A percentile compares a stretch with the other conserved stretches of the same genome.
phyloP scores from a whole-genome alignment of 64 coral and sea anemone species.

The Dendronephthya gigantea region DNA sequence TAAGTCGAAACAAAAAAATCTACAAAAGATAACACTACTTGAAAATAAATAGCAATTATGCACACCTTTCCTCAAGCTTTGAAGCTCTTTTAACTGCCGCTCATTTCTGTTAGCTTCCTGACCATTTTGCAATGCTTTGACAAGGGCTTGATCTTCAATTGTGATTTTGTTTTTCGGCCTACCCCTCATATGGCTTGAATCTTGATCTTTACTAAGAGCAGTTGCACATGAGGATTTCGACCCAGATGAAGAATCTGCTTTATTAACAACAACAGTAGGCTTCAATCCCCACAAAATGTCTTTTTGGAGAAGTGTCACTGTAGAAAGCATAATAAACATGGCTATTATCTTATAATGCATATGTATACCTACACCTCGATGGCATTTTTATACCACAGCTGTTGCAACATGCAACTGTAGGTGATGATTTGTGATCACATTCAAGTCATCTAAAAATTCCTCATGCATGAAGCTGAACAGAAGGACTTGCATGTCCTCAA shows the following conservation, averaged over 20 bases:
- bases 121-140: neutral
- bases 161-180: constrained; percentile 9
- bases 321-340: neutral
- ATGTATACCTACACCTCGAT: too few species aligned
- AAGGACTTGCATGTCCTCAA: too few species aligned
- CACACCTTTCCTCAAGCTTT: constrained; percentile 17
- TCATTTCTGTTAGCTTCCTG: constrained; percentile 24
- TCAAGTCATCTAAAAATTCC: too few species aligned
- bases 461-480: too few species aligned
- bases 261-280: neutral
- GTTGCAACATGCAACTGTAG: too few species aligned
- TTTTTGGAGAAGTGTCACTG: constrained; percentile 36
- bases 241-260: constrained; percentile 26
- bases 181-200: neutral
- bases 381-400: too few species aligned
- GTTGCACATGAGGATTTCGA: neutral
- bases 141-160: constrained; percentile 16
- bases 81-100: constrained; percentile 30
- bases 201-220: neutral
- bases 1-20: too few species aligned
- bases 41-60: neutral
- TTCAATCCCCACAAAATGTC: neutral
- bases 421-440: too few species aligned
- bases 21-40: too few species aligned
- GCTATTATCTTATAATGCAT: too few species aligned